A percentile compares a stretch with the other conserved stretches of the same genome.
Conservation (phyloP, 2,888 invertebrate genomes). For the Carcina quercana region DNA sequence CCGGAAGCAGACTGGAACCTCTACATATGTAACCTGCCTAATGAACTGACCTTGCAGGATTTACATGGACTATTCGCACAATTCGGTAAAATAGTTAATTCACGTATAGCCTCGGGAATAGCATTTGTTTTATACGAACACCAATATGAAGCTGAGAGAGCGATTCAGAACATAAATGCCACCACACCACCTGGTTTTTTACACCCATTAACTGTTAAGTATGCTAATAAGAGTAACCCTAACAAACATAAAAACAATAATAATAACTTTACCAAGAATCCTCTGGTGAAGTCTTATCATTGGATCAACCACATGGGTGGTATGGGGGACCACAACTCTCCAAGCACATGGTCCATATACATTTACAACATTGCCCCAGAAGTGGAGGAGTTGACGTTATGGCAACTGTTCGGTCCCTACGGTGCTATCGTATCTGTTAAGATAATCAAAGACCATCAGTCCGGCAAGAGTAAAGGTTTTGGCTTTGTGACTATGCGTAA, state of each 20-base stretch:
- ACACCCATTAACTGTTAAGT: constrained; percentile 73
- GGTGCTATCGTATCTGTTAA: constrained; percentile 74
- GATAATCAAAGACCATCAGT: constrained; percentile 71
- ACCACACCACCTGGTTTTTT: constrained; percentile 68
- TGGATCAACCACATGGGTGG: constrained; percentile 70
- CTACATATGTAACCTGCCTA: constrained; percentile 73
- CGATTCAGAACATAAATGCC: constrained; percentile 65
- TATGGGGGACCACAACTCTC: constrained; percentile 65
- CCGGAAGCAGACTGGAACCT: constrained; percentile 74
- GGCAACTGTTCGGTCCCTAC: constrained; percentile 72
- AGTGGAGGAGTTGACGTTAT: constrained; percentile 67
- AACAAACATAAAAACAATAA: constrained; percentile 68
- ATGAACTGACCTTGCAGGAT: constrained; percentile 73
- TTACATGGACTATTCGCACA: constrained; percentile 72
- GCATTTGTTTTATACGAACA: constrained; percentile 71
- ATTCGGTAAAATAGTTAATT: constrained; percentile 74
- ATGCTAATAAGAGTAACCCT: constrained; percentile 73
- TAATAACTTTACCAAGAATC: constrained; percentile 62
- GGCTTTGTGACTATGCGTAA: constrained; percentile 73
- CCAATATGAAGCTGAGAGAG: constrained; percentile 67
- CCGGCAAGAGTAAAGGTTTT: constrained; percentile 72
- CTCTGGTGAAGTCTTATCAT: constrained; percentile 63
- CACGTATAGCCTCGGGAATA: constrained; percentile 71
- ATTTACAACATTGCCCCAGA: constrained; percentile 71
- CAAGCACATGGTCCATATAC: constrained; percentile 71